phyloP scores from a whole-genome alignment of 2,888 invertebrate genomes.

The Hoplodrina blanda region DNA sequence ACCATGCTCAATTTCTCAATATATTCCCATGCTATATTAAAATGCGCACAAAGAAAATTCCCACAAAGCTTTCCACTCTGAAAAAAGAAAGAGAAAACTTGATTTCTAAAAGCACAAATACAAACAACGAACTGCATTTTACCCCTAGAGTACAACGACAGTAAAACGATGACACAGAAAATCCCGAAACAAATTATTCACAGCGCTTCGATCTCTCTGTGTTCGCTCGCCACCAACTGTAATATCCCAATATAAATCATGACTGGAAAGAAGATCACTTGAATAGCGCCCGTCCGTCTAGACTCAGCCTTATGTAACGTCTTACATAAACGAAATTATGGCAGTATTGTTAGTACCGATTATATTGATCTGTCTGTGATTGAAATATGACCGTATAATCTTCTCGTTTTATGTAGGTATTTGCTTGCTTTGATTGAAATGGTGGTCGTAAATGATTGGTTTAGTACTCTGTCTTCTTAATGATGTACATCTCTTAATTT shows the following conservation, averaged over 20 bases:
- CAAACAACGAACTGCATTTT: slow-evolving; percentile 16
- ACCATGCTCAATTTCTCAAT: too few species aligned
- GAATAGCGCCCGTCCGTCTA: slow-evolving; percentile 61
- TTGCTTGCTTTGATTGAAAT: slow-evolving; percentile 1
- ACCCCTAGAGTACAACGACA: not conserved
- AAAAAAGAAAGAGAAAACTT: not conserved
- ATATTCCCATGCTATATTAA: too few species aligned
- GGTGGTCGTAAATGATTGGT: not conserved
- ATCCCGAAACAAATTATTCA: slow-evolving; percentile 45
- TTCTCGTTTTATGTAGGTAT: slow-evolving; percentile 27
- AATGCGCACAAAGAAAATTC: too few species aligned
- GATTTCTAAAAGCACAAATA: not conserved
- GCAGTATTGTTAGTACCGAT: slow-evolving; percentile 10
- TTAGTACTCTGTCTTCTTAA: slow-evolving; percentile 7
- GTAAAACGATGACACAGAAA: slow-evolving; percentile 22
- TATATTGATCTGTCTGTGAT: slow-evolving; percentile 13
- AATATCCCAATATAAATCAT: slow-evolving; percentile 40
- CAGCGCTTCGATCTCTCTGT: slow-evolving; percentile 25
- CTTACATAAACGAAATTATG: slow-evolving; percentile 17
- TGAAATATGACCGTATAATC: slow-evolving; percentile 39
- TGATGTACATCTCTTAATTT: not conserved
- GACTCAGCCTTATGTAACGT: slow-evolving; percentile 43
- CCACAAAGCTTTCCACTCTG: too few species aligned
- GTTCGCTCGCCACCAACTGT: not conserved
- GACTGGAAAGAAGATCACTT: slow-evolving; percentile 24